Percentiles rank a stretch among this genome's conserved stretches.
Evolutionary conservation across 2,113 vertebrate species (phyloP).

Genomic region (Chelonoidis abingdonii): DNA sequence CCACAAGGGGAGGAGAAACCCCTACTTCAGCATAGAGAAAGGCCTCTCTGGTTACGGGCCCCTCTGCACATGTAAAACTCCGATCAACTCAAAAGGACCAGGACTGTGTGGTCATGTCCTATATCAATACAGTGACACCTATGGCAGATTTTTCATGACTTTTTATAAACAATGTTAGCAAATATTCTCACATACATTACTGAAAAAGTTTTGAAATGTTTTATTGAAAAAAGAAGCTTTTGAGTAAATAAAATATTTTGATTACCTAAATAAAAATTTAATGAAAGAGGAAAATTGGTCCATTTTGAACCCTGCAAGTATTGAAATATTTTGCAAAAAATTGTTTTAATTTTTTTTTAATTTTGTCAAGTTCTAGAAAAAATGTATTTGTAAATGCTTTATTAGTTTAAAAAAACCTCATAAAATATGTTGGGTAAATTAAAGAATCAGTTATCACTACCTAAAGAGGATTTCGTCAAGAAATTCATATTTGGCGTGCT

Average conservation of each 20-base stretch:
- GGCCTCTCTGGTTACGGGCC: too few species aligned
- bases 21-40: too few species aligned
- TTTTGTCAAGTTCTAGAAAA: neutral
- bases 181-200: neutral
- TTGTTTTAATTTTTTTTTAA: neutral
- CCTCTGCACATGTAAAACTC: neutral
- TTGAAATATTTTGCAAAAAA: neutral
- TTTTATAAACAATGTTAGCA: neutral
- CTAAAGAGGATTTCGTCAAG: neutral
- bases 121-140: neutral
- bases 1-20: neutral
- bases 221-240: neutral
- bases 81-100: neutral
- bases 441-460: neutral
- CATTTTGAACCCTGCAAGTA: neutral
- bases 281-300: too few species aligned
- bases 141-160: neutral
- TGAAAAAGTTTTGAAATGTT: neutral
- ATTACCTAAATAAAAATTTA: too few species aligned
- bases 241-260: too few species aligned
- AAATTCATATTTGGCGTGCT: neutral
- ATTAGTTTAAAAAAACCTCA: fast-evolving
- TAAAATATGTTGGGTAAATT: neutral
- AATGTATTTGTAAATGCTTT: neutral
- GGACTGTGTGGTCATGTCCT: neutral